These are phyloP conservation scores for Lycopodina hypogea DNA, from an alignment of 37 sponge, comb jelly and placozoan species.

Conservation along the genomic window DNA sequence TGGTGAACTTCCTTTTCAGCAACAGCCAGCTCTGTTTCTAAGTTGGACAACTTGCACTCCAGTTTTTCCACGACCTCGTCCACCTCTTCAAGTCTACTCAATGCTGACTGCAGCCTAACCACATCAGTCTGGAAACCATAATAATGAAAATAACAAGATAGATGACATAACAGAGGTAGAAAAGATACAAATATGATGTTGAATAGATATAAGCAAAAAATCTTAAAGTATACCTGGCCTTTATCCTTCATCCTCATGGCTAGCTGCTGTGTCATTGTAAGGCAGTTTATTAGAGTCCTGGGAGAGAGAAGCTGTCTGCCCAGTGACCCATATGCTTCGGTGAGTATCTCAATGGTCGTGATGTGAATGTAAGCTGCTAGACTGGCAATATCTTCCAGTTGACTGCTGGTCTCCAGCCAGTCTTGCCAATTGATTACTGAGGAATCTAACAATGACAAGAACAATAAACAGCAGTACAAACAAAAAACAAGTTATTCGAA, in stretches of 20 bases:
- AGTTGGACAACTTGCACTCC: constrained; percentile 21
- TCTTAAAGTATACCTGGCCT: constrained; percentile 22
- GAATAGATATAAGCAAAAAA: neutral
- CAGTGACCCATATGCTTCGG: neutral
- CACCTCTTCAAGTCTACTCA: constrained; percentile 30
- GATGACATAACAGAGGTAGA: neutral
- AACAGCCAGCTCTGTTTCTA: constrained; percentile 14
- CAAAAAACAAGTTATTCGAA: neutral
- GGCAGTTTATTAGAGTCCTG: constrained; percentile 27
- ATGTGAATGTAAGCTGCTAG: constrained; percentile 63
- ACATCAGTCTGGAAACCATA: constrained; percentile 1
- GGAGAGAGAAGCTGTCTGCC: constrained; percentile 26
- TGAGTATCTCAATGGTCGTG: constrained; percentile 29
- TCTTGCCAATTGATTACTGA: constrained; percentile 38
- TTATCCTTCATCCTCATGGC: constrained; percentile 26
- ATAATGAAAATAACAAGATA: neutral
- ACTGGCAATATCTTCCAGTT: constrained; percentile 48
- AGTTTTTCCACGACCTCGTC: constrained; percentile 23
- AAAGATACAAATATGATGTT: neutral
- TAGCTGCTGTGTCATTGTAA: constrained; percentile 35
- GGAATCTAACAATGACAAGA: neutral
- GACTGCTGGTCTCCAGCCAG: constrained; percentile 35
- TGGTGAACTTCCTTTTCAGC: constrained; percentile 38
- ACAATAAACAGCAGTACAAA: neutral
- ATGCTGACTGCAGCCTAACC: constrained; percentile 11